Base-by-base conservation (phyloP, 1,140 invertebrate genomes). In the Leptestheria dahalacensis region DNA sequence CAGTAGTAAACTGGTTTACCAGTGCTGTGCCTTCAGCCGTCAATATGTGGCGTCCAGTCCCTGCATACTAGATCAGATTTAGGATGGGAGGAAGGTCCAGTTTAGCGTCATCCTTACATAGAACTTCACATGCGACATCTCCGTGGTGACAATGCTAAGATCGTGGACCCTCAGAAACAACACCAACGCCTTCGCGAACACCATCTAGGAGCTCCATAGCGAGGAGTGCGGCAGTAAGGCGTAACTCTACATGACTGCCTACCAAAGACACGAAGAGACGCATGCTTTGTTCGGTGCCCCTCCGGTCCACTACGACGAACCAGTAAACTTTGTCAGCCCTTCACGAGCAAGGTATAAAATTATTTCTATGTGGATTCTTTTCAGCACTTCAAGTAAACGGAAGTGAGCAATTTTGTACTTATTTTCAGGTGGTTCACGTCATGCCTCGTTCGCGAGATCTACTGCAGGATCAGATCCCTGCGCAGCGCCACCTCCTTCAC, bases 91-190 rank as follows among this genome's bases (percentile, higher is more conserved):
- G n/a, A n/a, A n/a, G n/a, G n/a, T n/a, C n/a, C 46, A 25, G 11
- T 58, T 59, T 52, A 18, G 47, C 3, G 57, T 23, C 21, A 25
- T 56, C 11, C 20, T 59, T 46, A 59, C 57, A 2, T 2, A 9
- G 11, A 59, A 54, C 47, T 59, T 3, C 6, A 49, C 57, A 21
- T 59, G 57, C 15, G 49, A 59, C 41, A 3, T 4, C 0, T 15
- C 46, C 10, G 48, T 59, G n/a, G 23, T 59, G 11, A 23, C 21
- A 11, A 20, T 58, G 10, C 11, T 54, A 15, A 18, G 49, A 9
- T 3, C 46, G 6, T 23, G 57, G 0, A 59, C 57, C 15, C 24
- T 59, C 18, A 49, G 57, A 52, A 53, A 57, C 48, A 26, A 25
- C 50, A 18, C 50, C 20, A 1, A 18, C 2, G 49, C 57, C 46